Evolutionary conservation across 2,888 invertebrate genomes (phyloP), one percentile per base, ranked within the genome.

Genomic region (Endomychus coccineus): DNA sequence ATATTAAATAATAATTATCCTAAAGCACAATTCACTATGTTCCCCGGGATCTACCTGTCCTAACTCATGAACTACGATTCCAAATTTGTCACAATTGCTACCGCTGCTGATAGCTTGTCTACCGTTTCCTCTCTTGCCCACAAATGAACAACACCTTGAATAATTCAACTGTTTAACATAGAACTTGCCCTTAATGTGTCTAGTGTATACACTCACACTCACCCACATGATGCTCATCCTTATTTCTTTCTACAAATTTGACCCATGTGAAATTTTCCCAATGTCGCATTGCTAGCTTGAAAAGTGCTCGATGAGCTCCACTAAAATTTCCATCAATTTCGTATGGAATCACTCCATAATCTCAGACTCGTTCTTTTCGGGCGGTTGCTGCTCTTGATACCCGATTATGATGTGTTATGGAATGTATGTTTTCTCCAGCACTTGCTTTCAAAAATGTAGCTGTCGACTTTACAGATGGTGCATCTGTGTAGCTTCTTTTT

Each of bases 221-320:
- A 92, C 91, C 92, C 94, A 62, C 94, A 94, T 83, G 83, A 69
- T 94, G 90, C 46, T 89, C 78, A 39, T 78, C 76, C 3, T 81
- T 74, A 38, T 84, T 81, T 37, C 85, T 73, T 62, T 96, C 95
- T n/a, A 96, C 91, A 58, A 97, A 97, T 58, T 92, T 92, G 46
- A 96, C 84, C 62, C 96, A 97, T 0, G 96, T 97, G 58, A 84
- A 88, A 67, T 96, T 96, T 69, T 96, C 96, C 96, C 96, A 97
- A 62, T 97, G 96, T 10, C 91, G 71, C 96, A 97, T 97, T n/a
- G 96, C 96, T 57, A 87, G 90, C 59, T 92, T 92, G 73, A 96
- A 96, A 23, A 96, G 71, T 0, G 92, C 91, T 66, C 92, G 91
- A 69, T 95, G 92, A 1, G 85, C 81, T 1, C 95, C 95, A 53